Evolutionary conservation across 2,797 vertebrate genomes (phyloP).

Genomic region (Chloroceryle inda): DNA sequence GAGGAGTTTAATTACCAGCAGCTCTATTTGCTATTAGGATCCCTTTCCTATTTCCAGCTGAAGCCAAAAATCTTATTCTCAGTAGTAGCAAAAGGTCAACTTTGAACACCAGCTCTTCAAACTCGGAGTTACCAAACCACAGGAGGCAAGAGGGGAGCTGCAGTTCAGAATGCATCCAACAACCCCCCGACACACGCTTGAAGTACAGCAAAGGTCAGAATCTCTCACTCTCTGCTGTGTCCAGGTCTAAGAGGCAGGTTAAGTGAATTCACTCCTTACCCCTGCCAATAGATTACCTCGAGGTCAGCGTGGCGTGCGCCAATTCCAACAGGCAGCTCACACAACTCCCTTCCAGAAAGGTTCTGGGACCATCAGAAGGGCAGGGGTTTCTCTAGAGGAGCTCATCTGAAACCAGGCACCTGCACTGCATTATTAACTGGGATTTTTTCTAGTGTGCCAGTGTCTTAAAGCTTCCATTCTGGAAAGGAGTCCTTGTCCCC

Average conservation of each 20-base stretch:
- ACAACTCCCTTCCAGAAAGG: background rate
- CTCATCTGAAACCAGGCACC: background rate
- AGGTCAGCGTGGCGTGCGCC: background rate
- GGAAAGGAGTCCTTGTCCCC: background rate
- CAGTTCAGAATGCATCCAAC: background rate
- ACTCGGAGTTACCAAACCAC: background rate
- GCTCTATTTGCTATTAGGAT: background rate
- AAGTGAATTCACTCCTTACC: background rate
- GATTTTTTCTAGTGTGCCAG: background rate
- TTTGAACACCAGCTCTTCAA: background rate
- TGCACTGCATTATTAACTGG: background rate
- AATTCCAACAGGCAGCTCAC: background rate
- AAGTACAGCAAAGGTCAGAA: background rate
- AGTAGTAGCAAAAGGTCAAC: background rate
- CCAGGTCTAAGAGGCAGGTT: background rate
- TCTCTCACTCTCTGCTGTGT: accelerated
- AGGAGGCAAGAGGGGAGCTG: background rate
- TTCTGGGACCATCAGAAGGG: background rate
- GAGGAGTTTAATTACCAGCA: slow-evolving; percentile 15
- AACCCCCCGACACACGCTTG: background rate
- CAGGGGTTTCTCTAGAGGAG: background rate
- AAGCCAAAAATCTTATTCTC: background rate
- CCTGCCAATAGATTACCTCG: accelerated
- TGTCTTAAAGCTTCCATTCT: background rate
- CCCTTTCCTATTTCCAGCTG: background rate